Percentiles rank a stretch among this genome's conserved stretches.
These are phyloP conservation scores for Atopsyche davidsoni DNA, from an alignment of 1,140 invertebrate genomes.

Conservation along the genomic window DNA sequence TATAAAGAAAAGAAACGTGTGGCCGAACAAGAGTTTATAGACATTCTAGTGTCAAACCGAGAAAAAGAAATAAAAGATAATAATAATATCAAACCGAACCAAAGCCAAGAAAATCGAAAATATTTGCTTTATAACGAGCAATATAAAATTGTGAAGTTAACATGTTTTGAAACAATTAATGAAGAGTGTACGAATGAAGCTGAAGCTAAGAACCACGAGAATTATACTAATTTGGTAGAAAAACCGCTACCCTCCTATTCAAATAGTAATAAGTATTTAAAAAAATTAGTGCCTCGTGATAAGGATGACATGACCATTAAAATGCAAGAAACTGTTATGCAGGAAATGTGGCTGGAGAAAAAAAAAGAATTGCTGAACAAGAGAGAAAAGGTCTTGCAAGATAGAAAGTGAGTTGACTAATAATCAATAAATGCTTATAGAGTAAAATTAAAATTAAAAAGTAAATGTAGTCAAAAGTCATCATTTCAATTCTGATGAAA, in stretches of 20 bases:
- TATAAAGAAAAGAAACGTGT: constrained; percentile 31
- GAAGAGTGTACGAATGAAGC: not conserved
- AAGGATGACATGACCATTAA: constrained; percentile 34
- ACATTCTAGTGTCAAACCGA: not conserved
- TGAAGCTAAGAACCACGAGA: constrained; percentile 4
- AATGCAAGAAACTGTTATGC: constrained; percentile 36
- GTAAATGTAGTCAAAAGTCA: no score
- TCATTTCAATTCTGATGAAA: no score
- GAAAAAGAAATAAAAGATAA: constrained; percentile 3
- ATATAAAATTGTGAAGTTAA: not conserved
- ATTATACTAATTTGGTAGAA: not conserved
- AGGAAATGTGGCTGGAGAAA: constrained; percentile 38
- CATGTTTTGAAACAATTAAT: not conserved
- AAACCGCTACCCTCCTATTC: constrained; percentile 21
- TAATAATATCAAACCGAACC: constrained; percentile 3
- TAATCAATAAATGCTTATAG: no score
- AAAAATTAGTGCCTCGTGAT: constrained; percentile 25
- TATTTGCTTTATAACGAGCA: not conserved
- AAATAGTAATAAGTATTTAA: constrained; percentile 42
- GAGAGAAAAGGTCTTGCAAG: constrained; percentile 43
- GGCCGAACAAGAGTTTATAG: not conserved
- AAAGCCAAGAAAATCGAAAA: not conserved
- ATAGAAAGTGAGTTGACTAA: constrained; percentile 37
- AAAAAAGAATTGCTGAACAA: constrained; percentile 37
- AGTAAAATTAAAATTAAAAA: no score